phyloP scores from a whole-genome alignment of 2,888 invertebrate species.

The Drosophila peninsularis region DNA sequence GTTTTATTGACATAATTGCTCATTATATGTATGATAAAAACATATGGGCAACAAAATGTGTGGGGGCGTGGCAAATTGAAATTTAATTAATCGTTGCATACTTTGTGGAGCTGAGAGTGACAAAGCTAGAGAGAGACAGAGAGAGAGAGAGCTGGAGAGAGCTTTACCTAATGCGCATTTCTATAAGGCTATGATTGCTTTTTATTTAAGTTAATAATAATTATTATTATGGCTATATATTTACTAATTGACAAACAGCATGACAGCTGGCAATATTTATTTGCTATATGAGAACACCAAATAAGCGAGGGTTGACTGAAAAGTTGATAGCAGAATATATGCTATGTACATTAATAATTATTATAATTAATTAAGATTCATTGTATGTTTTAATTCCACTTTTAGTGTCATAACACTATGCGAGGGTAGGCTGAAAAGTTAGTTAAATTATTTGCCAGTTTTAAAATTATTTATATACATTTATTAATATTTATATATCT shows the following conservation, averaged over 20 bases:
- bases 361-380: too few relatives aligned
- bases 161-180: constrained; percentile 8
- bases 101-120: constrained; percentile 33
- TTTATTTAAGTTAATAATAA: constrained; percentile 16
- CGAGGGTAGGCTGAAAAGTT: background rate
- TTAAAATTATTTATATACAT: too few relatives aligned
- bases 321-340: too few relatives aligned
- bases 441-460: too few relatives aligned
- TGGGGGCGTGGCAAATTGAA: constrained; percentile 43
- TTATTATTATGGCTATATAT: constrained; percentile 2
- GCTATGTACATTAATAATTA: too few relatives aligned
- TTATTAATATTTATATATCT: too few relatives aligned
- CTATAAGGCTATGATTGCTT: constrained; percentile 14
- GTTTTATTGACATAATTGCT: constrained; percentile 68
- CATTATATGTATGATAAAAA: constrained; percentile 63
- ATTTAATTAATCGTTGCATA: constrained; percentile 63
- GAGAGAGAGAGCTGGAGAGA: background rate
- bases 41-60: constrained; percentile 26
- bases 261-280: background rate
- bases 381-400: too few relatives aligned
- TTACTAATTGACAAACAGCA: constrained; percentile 3
- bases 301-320: background rate
- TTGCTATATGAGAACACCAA: background rate
- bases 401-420: too few relatives aligned
- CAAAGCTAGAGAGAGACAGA: background rate